phyloP scores from a whole-genome alignment of 2,888 invertebrate species.

The Siphlonurus alternatus region DNA sequence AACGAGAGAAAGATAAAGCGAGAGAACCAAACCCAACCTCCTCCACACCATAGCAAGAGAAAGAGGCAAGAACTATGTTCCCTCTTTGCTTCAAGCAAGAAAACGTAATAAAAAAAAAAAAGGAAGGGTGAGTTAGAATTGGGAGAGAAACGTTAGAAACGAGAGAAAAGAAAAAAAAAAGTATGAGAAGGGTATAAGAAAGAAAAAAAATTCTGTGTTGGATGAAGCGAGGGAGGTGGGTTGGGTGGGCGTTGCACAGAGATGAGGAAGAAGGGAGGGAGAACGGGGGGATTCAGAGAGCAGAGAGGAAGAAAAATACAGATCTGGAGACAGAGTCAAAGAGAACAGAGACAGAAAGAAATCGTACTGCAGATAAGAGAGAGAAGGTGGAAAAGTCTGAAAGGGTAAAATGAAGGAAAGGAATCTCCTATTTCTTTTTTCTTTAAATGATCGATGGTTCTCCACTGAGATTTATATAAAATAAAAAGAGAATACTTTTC shows the following conservation, averaged over 20 bases:
- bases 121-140: neutral
- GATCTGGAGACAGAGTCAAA: neutral
- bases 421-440: neutral
- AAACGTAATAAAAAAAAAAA: slow-evolving; percentile 6
- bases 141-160: slow-evolving; percentile 2
- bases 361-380: neutral
- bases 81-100: slow-evolving; percentile 5
- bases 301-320: neutral
- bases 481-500: too few relatives aligned
- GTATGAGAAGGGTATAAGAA: neutral
- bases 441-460: neutral
- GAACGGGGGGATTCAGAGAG: neutral
- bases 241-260: slow-evolving; percentile 11
- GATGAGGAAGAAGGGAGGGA: slow-evolving; percentile 1
- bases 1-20: neutral
- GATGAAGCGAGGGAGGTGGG: slow-evolving; percentile 12
- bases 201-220: neutral
- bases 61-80: neutral
- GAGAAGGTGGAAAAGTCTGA: neutral
- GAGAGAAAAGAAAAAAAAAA: neutral
- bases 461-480: too few relatives aligned
- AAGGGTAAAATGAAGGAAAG: too few relatives aligned
- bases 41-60: neutral
- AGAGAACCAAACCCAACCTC: neutral
- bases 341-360: neutral